A percentile compares a stretch with the other conserved stretches of the same genome.
Conservation (phyloP, 2,113 vertebrate species). For the Penelope pileata region DNA sequence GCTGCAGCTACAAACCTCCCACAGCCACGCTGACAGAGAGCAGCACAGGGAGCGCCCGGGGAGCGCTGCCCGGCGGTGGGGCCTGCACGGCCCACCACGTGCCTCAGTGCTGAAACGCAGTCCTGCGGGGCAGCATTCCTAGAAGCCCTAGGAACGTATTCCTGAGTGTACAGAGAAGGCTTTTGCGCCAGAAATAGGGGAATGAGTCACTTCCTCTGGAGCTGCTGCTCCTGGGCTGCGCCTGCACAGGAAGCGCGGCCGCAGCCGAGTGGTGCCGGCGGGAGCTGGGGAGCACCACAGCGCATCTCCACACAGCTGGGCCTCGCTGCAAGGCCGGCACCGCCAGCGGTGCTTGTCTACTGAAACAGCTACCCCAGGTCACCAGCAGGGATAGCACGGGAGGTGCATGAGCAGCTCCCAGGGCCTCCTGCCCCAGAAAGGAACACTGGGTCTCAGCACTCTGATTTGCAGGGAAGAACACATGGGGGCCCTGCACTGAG, state of each 20-base stretch:
- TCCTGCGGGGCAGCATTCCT: not conserved
- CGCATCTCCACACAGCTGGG: not conserved
- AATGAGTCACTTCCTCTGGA: slow-evolving; percentile 73
- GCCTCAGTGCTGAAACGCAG: not conserved
- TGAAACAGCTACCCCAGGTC: not conserved
- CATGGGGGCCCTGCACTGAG: not conserved
- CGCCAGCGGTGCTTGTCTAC: not conserved
- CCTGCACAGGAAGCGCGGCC: not conserved
- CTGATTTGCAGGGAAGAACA: not conserved
- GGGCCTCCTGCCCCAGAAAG: not conserved
- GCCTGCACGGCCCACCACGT: not conserved
- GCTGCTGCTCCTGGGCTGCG: slow-evolving; percentile 10
- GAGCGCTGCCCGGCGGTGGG: not conserved
- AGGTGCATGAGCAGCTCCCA: accelerated
- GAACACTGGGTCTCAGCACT: not conserved
- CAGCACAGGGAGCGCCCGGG: not conserved
- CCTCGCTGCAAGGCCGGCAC: not conserved
- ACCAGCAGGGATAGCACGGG: not conserved
- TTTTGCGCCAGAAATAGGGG: slow-evolving; percentile 50
- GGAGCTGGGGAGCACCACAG: not conserved
- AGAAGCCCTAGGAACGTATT: not conserved
- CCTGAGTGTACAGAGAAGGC: not conserved
- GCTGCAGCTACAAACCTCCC: no score
- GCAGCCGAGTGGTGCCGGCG: not conserved
- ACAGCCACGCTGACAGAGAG: not conserved